These are phyloP conservation scores for Azorinus chamasolen DNA, from an alignment of 2,888 invertebrate species.

Conservation along the genomic window DNA sequence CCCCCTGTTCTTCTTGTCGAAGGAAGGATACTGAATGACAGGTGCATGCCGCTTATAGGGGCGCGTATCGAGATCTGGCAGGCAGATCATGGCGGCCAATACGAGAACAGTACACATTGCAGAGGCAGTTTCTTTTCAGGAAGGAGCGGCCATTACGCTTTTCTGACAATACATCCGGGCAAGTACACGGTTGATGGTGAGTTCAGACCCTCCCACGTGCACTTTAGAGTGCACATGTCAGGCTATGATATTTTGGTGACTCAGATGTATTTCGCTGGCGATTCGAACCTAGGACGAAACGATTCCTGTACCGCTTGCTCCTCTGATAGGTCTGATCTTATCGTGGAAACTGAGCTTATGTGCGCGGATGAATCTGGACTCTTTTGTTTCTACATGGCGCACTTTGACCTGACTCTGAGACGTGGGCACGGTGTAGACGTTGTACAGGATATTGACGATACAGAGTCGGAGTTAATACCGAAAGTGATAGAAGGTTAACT, in stretches of 20 bases:
- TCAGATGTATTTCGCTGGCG: conserved; percentile 66
- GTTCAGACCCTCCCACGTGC: conserved; percentile 61
- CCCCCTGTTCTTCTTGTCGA: conserved; percentile 53
- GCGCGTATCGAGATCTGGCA: conserved; percentile 63
- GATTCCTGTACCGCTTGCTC: conserved; percentile 57
- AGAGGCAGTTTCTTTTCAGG: conserved; percentile 50
- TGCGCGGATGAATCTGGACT: conserved; percentile 34
- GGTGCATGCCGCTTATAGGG: conserved; percentile 40
- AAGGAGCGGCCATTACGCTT: conserved; percentile 51
- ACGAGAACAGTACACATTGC: conserved; percentile 49
- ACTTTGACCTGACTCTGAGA: no score
- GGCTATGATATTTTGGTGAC: conserved; percentile 56
- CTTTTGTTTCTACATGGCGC: no score
- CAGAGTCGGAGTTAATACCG: no score
- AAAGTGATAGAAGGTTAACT: no score
- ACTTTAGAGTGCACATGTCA: conserved; percentile 48
- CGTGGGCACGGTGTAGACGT: no score
- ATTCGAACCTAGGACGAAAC: conserved; percentile 53
- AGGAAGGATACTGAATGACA: conserved; percentile 50
- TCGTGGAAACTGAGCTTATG: conserved; percentile 40
- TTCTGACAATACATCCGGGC: conserved; percentile 60
- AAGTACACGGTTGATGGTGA: conserved; percentile 51
- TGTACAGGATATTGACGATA: no score
- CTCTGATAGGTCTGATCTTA: conserved; percentile 42
- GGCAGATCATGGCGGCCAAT: conserved; percentile 60